Base-by-base conservation (phyloP, 2,888 invertebrate genomes). In the Noctuana brunneofusca region DNA sequence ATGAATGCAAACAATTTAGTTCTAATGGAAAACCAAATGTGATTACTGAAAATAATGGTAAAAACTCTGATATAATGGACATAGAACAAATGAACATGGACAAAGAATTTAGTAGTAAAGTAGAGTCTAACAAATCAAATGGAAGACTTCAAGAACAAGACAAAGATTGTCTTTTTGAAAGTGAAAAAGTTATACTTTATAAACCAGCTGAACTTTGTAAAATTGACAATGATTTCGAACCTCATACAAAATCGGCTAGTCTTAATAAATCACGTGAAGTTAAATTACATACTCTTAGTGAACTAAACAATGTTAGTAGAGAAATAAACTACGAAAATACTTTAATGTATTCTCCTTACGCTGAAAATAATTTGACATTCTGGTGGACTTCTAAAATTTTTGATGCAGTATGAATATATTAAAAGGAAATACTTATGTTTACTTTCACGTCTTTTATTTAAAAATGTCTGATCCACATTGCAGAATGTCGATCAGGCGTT, bases 331-430 rank as follows among this genome's bases (percentile, higher is more conserved):
- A 24, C n/a, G 24, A 50, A 12, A 24, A 30, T 3, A 16, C 27
- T 50, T 9, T 16, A 16, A 50, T 16, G n/a, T 27, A 50, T 43
- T 43, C 43, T 18, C 27, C 50, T 50, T 64, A 74, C 58, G 65
- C 74, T 11, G 90, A 92, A 72, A 92, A 92, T 66, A 80, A 79
- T 75, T 75, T 92, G 67, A 82, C 83, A 50, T 89, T 92, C 70
- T 92, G 92, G 92, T 92, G 92, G 92, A 85, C 83, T 35, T 91
- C 89, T 30, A 81, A 87, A 46, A 68, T 85, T 8, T 53, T 71
- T 56, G 75, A 81, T 5, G 11, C 14, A 18, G 18, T 27, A 4
- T 24, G 27, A 16, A 2, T 1, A 1, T 50, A 30, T 8, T 27
- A 32, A 27, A 43, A 4, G n/a, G 1, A 20, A 38, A 20, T 30